phyloP scores from a whole-genome alignment of 2,113 vertebrate species.

The Sitta europaea region DNA sequence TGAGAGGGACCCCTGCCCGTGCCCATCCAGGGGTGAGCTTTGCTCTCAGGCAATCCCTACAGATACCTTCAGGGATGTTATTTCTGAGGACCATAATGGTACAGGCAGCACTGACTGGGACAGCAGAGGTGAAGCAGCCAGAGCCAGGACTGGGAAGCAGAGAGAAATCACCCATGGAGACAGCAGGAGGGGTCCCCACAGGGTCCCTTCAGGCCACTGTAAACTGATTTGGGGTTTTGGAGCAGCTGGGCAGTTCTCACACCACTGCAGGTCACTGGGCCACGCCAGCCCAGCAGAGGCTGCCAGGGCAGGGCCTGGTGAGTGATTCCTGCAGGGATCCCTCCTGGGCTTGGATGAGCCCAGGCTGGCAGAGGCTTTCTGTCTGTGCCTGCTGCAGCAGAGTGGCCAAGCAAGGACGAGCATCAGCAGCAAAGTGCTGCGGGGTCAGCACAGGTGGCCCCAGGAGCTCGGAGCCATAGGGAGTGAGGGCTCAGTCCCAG shows the following conservation, averaged over 20 bases:
- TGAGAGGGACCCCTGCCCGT: neutral
- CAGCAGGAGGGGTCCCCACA: neutral
- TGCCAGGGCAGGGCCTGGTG: rapidly evolving
- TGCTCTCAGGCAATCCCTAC: neutral
- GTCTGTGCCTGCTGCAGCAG: neutral
- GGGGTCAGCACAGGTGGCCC: rapidly evolving
- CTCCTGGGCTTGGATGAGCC: rapidly evolving
- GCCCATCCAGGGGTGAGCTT: neutral
- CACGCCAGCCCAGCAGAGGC: neutral
- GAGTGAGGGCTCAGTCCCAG: neutral
- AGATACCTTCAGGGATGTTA: neutral
- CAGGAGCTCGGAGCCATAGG: rapidly evolving
- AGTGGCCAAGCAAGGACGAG: neutral
- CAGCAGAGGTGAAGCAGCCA: neutral
- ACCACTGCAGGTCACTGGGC: rapidly evolving
- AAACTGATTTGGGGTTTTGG: neutral
- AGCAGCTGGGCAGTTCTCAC: neutral
- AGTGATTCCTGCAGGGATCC: neutral
- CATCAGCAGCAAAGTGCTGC: neutral
- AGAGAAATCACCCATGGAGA: neutral
- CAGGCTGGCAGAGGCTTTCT: neutral
- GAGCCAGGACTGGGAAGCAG: neutral
- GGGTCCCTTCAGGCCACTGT: neutral
- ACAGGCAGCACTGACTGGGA: neutral
- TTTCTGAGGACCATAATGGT: neutral